A percentile compares a stretch with the other conserved stretches of the same genome.
Evolutionary conservation across 2,888 invertebrate species (phyloP).

Genomic region (Cerceris ruficornis): DNA sequence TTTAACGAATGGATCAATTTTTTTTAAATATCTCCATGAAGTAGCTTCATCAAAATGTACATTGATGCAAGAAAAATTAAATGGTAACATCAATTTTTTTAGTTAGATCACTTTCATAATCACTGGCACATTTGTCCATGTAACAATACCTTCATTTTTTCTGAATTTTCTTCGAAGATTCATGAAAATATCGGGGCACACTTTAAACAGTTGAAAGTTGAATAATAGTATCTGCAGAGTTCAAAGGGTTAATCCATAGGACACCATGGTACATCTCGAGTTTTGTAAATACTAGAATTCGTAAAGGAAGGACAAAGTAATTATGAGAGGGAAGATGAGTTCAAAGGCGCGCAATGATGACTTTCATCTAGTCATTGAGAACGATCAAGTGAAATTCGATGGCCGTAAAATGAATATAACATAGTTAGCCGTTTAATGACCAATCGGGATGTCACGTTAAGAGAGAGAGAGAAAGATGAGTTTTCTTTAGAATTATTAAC

Average conservation of each 20-base stretch:
- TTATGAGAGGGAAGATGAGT: conserved; percentile 19
- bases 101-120: too few species aligned
- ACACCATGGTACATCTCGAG: conserved; percentile 68
- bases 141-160: conserved; percentile 8
- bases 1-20: too few species aligned
- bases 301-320: conserved; percentile 29
- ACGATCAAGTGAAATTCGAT: conserved; percentile 9
- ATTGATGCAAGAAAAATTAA: too few species aligned
- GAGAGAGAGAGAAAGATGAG: conserved; percentile 17
- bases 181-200: too few species aligned
- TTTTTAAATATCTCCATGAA: too few species aligned
- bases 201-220: too few species aligned
- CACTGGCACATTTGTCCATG: conserved; percentile 2
- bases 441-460: conserved; percentile 27
- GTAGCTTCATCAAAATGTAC: too few species aligned
- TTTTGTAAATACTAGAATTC: conserved; percentile 70
- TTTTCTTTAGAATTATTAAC: conserved; percentile 21
- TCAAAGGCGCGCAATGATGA: conserved; percentile 14
- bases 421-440: conserved; percentile 38
- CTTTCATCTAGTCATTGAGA: conserved; percentile 22
- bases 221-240: too few species aligned
- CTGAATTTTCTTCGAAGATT: too few species aligned
- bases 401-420: conserved; percentile 20
- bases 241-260: conserved; percentile 53
- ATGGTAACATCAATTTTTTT: too few species aligned